Conservation (phyloP, 2,113 vertebrate genomes). For the Pelobates fuscus region DNA sequence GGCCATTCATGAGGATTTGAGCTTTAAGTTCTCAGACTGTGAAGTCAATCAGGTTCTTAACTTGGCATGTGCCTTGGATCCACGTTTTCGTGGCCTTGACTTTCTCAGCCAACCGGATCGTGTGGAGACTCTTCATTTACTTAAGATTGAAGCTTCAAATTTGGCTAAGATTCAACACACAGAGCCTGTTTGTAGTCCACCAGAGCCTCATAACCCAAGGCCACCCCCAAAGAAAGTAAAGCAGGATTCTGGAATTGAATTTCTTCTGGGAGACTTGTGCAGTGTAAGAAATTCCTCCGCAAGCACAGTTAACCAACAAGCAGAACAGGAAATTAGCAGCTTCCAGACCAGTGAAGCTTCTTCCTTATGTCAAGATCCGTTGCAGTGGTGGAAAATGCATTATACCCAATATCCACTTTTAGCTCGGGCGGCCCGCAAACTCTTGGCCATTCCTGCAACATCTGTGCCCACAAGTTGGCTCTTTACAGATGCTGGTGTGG, state of each 20-base stretch:
- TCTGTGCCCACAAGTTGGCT: slow-evolving; percentile 55
- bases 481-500: slow-evolving; percentile 53
- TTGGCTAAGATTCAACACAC: slow-evolving; percentile 55
- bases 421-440: slow-evolving; percentile 59
- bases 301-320: slow-evolving; percentile 64
- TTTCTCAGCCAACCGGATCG: slow-evolving; percentile 70
- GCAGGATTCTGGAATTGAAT: slow-evolving; percentile 67
- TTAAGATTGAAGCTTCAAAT: slow-evolving; percentile 65
- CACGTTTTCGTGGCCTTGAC: slow-evolving; percentile 70
- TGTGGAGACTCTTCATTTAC: slow-evolving; percentile 61
- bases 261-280: slow-evolving; percentile 70
- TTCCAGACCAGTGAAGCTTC: slow-evolving; percentile 66
- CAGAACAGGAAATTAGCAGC: slow-evolving; percentile 67
- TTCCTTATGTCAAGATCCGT: slow-evolving; percentile 64
- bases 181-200: slow-evolving; percentile 10
- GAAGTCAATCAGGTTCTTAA: slow-evolving; percentile 65
- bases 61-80: slow-evolving; percentile 71
- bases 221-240: slow-evolving; percentile 42
- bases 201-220: slow-evolving; percentile 20
- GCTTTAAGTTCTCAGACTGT: slow-evolving; percentile 57
- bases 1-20: slow-evolving; percentile 61
- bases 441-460: slow-evolving; percentile 66
- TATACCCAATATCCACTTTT: slow-evolving; percentile 67
- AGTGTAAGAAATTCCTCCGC: slow-evolving; percentile 51
- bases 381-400: slow-evolving; percentile 73